Conservation (phyloP, 2,113 vertebrate genomes). For the Spilogale gracilis region DNA sequence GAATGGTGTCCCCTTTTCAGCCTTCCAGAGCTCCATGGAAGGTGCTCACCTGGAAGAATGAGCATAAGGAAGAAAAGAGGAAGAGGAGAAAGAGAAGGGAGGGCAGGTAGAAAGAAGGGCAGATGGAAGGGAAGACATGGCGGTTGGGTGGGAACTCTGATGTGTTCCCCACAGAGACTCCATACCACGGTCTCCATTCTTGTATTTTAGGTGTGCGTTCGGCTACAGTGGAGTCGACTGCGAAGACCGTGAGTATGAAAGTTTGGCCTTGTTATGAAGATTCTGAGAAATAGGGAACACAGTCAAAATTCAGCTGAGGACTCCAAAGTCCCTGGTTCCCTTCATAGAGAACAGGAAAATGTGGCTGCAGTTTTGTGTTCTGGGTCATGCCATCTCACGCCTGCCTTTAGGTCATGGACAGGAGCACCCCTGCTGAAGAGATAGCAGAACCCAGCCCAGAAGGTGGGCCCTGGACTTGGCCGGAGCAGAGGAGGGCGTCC, state of each 20-base stretch:
- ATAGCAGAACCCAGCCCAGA: not conserved
- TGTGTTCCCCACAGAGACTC: not conserved
- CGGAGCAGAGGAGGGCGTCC: not conserved
- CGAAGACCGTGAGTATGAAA: slow-evolving; percentile 84
- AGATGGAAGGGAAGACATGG: not conserved
- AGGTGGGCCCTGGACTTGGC: not conserved
- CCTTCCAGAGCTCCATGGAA: not conserved
- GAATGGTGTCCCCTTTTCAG: not conserved
- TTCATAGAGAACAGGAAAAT: not conserved
- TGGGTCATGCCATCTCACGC: not conserved
- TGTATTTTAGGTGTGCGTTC: slow-evolving; percentile 84
- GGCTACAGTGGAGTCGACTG: slow-evolving; percentile 85
- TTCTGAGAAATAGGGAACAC: not conserved
- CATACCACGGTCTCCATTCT: not conserved
- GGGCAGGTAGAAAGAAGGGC: not conserved
- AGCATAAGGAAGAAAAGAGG: not conserved
- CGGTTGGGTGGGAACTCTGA: not conserved
- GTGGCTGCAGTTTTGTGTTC: not conserved
- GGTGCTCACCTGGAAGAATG: not conserved
- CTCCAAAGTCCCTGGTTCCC: not conserved
- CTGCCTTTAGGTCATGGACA: not conserved
- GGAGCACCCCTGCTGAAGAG: not conserved
- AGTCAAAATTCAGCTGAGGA: not conserved
- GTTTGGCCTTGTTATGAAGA: slow-evolving; percentile 54
- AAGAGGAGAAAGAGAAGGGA: not conserved